Evolutionary conservation across 2,113 vertebrate species (phyloP), one percentile per base, ranked within the genome.

Genomic region (Nestor notabilis): DNA sequence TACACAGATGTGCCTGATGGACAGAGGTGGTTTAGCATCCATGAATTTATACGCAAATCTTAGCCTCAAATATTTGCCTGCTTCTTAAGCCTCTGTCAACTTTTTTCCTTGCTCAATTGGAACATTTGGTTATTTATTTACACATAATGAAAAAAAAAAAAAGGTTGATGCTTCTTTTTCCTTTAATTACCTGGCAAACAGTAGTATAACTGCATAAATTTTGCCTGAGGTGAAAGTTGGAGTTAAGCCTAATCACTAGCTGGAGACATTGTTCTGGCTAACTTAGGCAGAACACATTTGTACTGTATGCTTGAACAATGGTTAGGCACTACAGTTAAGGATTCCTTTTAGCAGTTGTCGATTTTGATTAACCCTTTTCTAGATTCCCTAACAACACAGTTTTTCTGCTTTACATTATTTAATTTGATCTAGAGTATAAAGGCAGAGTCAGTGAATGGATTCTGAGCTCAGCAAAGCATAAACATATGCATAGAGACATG

Each of bases 201-300:
- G 93, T 97, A 97, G 88, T 87, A 93, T 79, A 98, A 81, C 87
- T 98, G 87, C 93, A 97, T 97, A 97, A 95, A 97, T 97, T 97
- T 95, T 97, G 97, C 96, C 97, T 89, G 85, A 97, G 95, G 96
- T 98, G 94, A 97, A 97, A 96, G 83, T 37, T 98, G 97, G 97
- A 98, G 86, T 87, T 68, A 35, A 97, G 97, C 97, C 96, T 98
- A 98, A 98, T 98, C 95, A 95, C 93, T 97, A 97, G 95, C 95
- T 97, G 93, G 96, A 98, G 95, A 96, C 96, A 98, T 97, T 98
- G 97, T 98, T 97, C 97, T 93, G 95, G 97, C 96, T 97, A 98
- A 98, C 88, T 94, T 98, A 97, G 97, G 97, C 97, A 98, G 97
- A 98, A 98, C 93, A 60, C 84, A 97, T 98, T 97, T 95, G 95